Base-by-base conservation (phyloP, 2,113 vertebrate genomes). In the Urocolius indicus region DNA sequence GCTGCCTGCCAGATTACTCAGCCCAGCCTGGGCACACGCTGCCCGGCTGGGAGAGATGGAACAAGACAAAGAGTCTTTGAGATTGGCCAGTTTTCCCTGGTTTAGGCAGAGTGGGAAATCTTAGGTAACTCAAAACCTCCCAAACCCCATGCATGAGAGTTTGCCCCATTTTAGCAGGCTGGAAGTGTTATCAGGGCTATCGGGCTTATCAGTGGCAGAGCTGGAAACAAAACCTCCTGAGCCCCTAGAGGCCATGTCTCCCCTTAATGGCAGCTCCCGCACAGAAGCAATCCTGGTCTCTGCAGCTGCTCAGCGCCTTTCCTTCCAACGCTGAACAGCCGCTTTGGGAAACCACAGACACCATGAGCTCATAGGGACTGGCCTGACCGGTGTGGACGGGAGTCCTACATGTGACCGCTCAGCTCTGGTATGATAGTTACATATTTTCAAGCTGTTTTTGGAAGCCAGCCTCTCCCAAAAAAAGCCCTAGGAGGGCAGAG, bases 381-480 rank as follows among this genome's bases (percentile, higher is more conserved):
- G 91, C 32, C 84, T 67, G 80, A 84, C 89, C 0, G 6, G 84
- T 0, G 0, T n/a, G 38, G 57, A 55, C 0, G 0, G 46, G 57
- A 93, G 61, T 38, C 21, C 38, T 66, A 23, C 0, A 5, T 72
- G 93, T 89, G 84, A 87, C 49, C 2, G 9, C 51, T 78, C 77
- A 4, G 62, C 79, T 90, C 89, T 90, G 92, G 59, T 77, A 94
- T 90, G 94, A 65, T 2, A 48, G 80, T 30, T 71, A 65, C 61
- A 52, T 75, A 72, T 63, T 93, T 94, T 52, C 52, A 48, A 61
- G 78, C 58, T 87, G 52, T 2, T 94, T 95, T 89, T 85, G 74
- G 95, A 93, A 92, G 95, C 69, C 43, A 58, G 45, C 41, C 41
- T 65, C 19, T 93, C 69, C 30, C 72, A 90, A 68, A 89, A 65